phyloP scores from a whole-genome alignment of 2,113 vertebrate species.

The Clarias batrachus region DNA sequence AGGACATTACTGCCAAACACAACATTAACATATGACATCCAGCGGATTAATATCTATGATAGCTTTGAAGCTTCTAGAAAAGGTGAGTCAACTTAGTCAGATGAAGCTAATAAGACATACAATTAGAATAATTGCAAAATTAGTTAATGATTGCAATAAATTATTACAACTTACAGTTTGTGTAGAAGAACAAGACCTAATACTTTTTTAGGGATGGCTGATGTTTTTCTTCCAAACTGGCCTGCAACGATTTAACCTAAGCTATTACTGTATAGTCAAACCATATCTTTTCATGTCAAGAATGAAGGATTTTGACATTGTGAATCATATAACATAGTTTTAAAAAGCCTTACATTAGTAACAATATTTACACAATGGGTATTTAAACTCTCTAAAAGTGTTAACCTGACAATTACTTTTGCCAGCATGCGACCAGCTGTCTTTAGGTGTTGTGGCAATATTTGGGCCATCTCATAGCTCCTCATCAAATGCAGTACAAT shows the following conservation, averaged over 20 bases:
- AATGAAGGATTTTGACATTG: neutral
- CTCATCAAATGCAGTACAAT: conserved; percentile 95
- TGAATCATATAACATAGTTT: neutral
- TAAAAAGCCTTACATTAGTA: neutral
- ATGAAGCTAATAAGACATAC: neutral
- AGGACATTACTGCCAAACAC: conserved; percentile 96
- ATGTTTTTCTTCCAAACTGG: neutral
- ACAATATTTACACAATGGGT: neutral
- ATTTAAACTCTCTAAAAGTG: conserved; percentile 11
- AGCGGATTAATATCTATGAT: conserved; percentile 99
- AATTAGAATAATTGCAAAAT: neutral
- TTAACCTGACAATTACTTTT: conserved; percentile 13
- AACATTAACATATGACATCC: conserved; percentile 96
- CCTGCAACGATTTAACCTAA: neutral
- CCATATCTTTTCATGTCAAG: neutral
- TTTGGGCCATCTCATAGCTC: conserved; percentile 97
- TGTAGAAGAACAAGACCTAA: neutral
- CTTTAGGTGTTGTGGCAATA: conserved; percentile 95
- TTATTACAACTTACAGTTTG: neutral
- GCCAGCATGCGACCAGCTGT: conserved; percentile 95
- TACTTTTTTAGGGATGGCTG: neutral
- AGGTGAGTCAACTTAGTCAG: conserved; percentile 75
- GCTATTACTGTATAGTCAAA: neutral
- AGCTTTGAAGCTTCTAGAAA: conserved; percentile 98
- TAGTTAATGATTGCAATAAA: conserved; percentile 11